phyloP scores from a whole-genome alignment of 2,113 vertebrate species.

The Ranitomeya imitator region DNA sequence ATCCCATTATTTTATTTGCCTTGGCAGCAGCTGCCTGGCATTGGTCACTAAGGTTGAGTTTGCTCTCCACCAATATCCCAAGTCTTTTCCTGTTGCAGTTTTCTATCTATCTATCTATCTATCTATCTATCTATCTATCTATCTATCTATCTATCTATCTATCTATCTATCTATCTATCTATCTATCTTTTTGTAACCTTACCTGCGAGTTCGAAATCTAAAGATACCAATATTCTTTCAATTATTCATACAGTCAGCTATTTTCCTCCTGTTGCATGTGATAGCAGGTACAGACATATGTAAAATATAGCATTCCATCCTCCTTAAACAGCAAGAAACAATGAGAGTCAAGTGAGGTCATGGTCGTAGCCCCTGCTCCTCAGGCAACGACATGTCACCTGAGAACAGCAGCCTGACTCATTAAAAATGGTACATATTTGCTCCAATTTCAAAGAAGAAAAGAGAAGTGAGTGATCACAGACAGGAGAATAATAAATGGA shows the following conservation, averaged over 20 bases:
- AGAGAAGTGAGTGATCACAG: slow-evolving; percentile 50
- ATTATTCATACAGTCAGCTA: not conserved
- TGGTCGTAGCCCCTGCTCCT: not conserved
- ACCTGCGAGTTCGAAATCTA: no score
- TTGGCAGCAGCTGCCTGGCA: no score
- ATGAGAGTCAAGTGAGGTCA: slow-evolving; percentile 38
- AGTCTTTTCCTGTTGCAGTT: not conserved
- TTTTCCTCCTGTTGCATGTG: not conserved
- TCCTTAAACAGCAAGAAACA: slow-evolving; percentile 39
- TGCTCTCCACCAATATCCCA: no score
- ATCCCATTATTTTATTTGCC: no score
- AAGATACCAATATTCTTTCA: not conserved
- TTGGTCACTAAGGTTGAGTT: no score
- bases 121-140: not conserved
- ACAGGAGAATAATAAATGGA: slow-evolving; percentile 45
- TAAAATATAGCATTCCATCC: slow-evolving; percentile 25
- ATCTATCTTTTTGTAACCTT: not conserved
- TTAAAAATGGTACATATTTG: slow-evolving; percentile 57
- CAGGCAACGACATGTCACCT: slow-evolving; percentile 48
- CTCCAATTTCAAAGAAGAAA: slow-evolving; percentile 57
- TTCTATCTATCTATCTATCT: not conserved
- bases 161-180: not conserved
- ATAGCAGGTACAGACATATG: slow-evolving; percentile 32
- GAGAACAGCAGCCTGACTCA: slow-evolving; percentile 15
- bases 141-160: not conserved